phyloP scores from a whole-genome alignment of 1,140 invertebrate genomes.

The Gerris buenoi region DNA sequence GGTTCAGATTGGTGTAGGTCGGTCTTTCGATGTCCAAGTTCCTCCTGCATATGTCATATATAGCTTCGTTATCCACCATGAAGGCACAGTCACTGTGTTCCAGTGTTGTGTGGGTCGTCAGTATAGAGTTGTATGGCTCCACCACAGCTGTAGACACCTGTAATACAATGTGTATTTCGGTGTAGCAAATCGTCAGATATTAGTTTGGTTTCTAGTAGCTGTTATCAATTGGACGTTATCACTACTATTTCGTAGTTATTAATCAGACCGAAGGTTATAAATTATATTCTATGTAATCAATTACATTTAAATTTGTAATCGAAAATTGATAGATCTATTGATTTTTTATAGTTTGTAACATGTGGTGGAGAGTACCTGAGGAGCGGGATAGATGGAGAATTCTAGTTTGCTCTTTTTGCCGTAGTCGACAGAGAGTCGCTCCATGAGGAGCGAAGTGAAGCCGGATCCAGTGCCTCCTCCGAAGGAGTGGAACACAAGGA shows the following conservation, averaged over 20 bases:
- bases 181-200: too few relatives aligned
- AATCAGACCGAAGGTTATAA: too few relatives aligned
- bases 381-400: conserved; percentile 79
- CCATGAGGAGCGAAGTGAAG: conserved; percentile 76
- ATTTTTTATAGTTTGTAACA: too few relatives aligned
- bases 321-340: too few relatives aligned
- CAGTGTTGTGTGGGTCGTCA: conserved; percentile 61
- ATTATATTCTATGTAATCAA: too few relatives aligned
- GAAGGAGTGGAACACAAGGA: conserved; percentile 79
- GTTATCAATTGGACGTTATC: too few relatives aligned
- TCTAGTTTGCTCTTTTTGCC: conserved; percentile 80
- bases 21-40: conserved; percentile 77
- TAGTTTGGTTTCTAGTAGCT: too few relatives aligned
- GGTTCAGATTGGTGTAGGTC: conserved; percentile 62
- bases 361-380: too few relatives aligned
- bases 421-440: conserved; percentile 73
- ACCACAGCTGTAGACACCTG: conserved; percentile 75
- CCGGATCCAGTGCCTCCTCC: conserved; percentile 79
- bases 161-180: too few relatives aligned
- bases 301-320: too few relatives aligned
- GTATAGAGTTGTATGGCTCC: conserved; percentile 76
- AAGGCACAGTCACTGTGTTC: conserved; percentile 78
- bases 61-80: conserved; percentile 82
- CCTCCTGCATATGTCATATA: conserved; percentile 79
- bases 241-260: too few relatives aligned